phyloP scores from a whole-genome alignment of 2,888 invertebrate species.

The Sepioteuthis lessoniana region DNA sequence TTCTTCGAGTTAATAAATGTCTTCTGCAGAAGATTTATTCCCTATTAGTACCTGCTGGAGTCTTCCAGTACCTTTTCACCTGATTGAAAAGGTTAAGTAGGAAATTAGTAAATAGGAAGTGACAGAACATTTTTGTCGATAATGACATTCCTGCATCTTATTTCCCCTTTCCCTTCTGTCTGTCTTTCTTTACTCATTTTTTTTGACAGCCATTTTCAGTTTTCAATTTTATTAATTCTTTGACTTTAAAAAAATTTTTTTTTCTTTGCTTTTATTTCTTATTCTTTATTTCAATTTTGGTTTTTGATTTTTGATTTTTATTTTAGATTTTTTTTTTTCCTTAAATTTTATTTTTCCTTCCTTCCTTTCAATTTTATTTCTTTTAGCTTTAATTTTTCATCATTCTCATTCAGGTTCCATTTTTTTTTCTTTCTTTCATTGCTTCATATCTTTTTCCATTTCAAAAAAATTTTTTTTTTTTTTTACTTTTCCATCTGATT shows the following conservation, averaged over 20 bases:
- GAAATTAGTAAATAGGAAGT: conserved; percentile 10
- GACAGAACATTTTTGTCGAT: neutral
- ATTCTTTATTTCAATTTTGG: neutral
- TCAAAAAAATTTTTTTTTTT: no score
- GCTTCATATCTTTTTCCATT: neutral
- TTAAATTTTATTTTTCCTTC: neutral
- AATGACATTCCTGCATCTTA: neutral
- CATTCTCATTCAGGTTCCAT: neutral
- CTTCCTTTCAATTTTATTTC: neutral
- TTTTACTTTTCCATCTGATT: no score
- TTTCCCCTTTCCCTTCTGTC: neutral
- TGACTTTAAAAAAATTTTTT: neutral
- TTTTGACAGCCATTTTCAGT: neutral
- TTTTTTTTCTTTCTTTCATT: neutral
- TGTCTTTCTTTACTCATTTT: neutral
- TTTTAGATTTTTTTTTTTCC: neutral
- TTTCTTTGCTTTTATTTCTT: neutral
- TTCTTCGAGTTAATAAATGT: neutral
- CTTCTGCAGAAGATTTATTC: neutral
- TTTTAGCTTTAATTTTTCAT: neutral
- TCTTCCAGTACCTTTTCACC: neutral
- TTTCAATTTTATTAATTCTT: neutral
- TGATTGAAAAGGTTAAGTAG: conserved; percentile 21
- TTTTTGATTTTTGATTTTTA: no score
- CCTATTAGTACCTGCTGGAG: neutral